A percentile compares a stretch with the other conserved stretches of the same genome.
phyloP scores from a whole-genome alignment of 2,113 vertebrate genomes.

The Malurus cyaneus region DNA sequence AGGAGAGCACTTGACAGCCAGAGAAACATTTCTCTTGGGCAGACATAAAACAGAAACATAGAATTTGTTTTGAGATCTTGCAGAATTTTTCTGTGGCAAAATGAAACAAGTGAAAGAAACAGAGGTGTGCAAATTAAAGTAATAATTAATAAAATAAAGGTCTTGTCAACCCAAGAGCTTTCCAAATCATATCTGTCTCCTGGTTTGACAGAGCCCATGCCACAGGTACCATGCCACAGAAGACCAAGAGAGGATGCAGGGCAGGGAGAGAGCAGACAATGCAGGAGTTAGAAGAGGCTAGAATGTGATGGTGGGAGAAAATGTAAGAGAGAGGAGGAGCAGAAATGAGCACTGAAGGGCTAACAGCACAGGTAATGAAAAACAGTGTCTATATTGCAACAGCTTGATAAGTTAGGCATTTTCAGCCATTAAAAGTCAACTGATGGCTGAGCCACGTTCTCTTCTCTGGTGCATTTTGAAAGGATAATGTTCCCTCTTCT shows the following conservation, averaged over 20 bases:
- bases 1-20: background rate
- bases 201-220: background rate
- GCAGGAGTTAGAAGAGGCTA: background rate
- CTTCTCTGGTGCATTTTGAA: background rate
- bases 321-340: background rate
- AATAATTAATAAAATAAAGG: background rate
- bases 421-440: constrained; percentile 8
- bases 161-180: background rate
- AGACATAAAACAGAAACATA: background rate
- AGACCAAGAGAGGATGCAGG: background rate
- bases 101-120: background rate
- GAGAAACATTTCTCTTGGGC: background rate
- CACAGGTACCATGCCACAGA: background rate
- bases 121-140: background rate
- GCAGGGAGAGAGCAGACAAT: background rate
- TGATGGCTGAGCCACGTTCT: background rate
- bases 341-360: background rate
- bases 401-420: background rate
- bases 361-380: background rate
- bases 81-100: background rate
- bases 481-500: background rate
- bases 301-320: background rate
- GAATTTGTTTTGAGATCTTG: background rate
- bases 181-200: background rate
- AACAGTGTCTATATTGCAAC: background rate